Evolutionary conservation across 2,113 vertebrate genomes (phyloP), one percentile per base, ranked within the genome.

Genomic region (Henicopernis longicauda): DNA sequence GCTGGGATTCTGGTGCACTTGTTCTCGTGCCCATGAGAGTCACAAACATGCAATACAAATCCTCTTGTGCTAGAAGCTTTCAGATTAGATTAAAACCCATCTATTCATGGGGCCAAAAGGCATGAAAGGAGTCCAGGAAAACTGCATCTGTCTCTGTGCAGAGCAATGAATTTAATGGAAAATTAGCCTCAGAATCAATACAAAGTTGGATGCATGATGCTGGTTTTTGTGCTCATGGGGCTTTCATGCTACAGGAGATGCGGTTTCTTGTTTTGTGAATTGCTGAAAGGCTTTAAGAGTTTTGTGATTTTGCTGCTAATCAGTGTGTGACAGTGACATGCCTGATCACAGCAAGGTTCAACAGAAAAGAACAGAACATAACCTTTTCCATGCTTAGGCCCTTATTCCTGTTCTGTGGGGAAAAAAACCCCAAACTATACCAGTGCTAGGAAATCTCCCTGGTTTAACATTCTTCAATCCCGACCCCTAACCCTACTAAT

Each of bases 171-270:
- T 94, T 97, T 97, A 55, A 96, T 90, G 93, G 94, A 88, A 96
- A 90, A 96, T 94, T 93, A 96, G 79, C 82, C 65, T 67, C 85
- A 77, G 79, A 86, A 95, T 88, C 87, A 83, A 93, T 88, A 88
- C 40, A 70, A 66, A 86, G 76, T 74, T 78, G 79, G 91, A 92
- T 86, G 82, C 70, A 55, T 6, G 81, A 88, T 69, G 74, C 89
- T 83, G 66, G 1, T 11, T 93, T 59, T 86, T 82, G 55, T 73
- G 89, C 90, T 94, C 36, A 2, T 59, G 82, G 58, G 80, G 79
- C 72, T 94, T 94, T 73, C 49, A 80, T 71, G 82, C 79, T 92
- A 50, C 84, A 90, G 85, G 74, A 95, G 93, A 93, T 65, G 54
- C 42, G 34, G 55, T 80, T 80, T 95, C 93, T 95, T 67, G 61